Conservation (phyloP, 2,888 invertebrate genomes). For the Mesorhabditis sp. region DNA sequence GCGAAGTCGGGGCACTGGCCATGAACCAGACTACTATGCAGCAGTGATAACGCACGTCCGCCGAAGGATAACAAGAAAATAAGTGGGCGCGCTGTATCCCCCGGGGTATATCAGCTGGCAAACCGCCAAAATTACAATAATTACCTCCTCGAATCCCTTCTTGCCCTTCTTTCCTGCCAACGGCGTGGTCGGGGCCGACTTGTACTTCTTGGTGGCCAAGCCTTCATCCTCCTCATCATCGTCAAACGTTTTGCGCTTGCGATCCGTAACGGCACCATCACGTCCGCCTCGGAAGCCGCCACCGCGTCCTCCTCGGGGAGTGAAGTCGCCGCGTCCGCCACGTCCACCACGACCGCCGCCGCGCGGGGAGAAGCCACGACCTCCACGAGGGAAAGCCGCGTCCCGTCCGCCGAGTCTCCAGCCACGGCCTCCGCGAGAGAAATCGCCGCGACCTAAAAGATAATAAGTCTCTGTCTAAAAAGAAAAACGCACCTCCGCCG, state of each 20-base stretch:
- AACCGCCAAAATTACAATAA: conserved; percentile 1
- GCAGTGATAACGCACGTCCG: no score
- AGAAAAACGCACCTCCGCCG: conserved; percentile 7
- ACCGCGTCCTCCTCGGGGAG: conserved; percentile 9
- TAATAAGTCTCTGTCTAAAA: no score
- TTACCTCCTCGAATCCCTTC: conserved; percentile 8
- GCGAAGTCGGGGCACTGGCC: no score
- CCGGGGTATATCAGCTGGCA: not conserved
- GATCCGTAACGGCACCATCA: conserved; percentile 25
- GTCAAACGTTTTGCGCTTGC: conserved; percentile 27
- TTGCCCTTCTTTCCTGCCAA: conserved; percentile 20
- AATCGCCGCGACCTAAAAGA: conserved; percentile 9
- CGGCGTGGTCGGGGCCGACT: conserved; percentile 20
- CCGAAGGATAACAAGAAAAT: no score
- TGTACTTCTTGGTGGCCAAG: conserved; percentile 12
- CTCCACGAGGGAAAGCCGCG: conserved; percentile 11
- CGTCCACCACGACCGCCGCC: conserved; percentile 20
- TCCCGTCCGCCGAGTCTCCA: conserved; percentile 7
- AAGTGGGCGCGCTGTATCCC: not conserved
- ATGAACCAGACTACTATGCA: no score
- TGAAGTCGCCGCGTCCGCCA: conserved; percentile 17
- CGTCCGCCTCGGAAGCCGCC: conserved; percentile 15
- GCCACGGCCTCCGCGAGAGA: conserved; percentile 15
- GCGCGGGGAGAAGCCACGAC: conserved; percentile 10
- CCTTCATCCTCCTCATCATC: conserved; percentile 32